Percentiles rank a stretch among this genome's conserved stretches.
phyloP scores from a whole-genome alignment of 2,888 invertebrate genomes.

The Drosophila macrospina region DNA sequence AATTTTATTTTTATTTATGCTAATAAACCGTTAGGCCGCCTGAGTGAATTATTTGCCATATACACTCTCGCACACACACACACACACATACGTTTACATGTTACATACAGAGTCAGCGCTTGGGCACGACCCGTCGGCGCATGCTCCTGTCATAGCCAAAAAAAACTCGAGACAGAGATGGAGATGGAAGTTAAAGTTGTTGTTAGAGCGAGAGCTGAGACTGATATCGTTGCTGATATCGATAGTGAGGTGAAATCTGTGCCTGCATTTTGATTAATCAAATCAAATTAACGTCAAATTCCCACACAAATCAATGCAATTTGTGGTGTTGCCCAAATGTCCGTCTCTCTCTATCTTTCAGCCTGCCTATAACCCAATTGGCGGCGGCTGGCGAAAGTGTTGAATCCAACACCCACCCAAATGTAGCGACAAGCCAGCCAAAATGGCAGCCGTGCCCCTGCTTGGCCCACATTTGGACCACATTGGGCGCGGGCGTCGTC shows the following conservation, averaged over 20 bases:
- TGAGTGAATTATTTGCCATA: slow-evolving; percentile 75
- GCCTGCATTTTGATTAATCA: slow-evolving; percentile 75
- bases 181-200: not conserved
- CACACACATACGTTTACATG: slow-evolving; percentile 2
- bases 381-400: slow-evolving; percentile 71
- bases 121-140: slow-evolving; percentile 65
- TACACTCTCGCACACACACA: slow-evolving; percentile 25
- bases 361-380: slow-evolving; percentile 27
- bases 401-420: slow-evolving; percentile 78
- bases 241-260: slow-evolving; percentile 62
- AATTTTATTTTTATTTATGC: slow-evolving; percentile 82
- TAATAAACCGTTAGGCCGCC: slow-evolving; percentile 77
- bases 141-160: slow-evolving; percentile 34
- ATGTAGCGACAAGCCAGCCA: slow-evolving; percentile 48
- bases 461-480: slow-evolving; percentile 12
- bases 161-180: slow-evolving; percentile 4
- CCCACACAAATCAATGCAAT: slow-evolving; percentile 81
- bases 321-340: slow-evolving; percentile 32
- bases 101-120: slow-evolving; percentile 34
- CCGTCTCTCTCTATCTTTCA: not conserved
- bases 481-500: slow-evolving; percentile 52
- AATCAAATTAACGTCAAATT: slow-evolving; percentile 78
- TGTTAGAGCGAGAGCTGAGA: not conserved
- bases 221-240: slow-evolving; percentile 26
- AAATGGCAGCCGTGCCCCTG: slow-evolving; percentile 64